These are phyloP conservation scores for Amphiduros pacificus DNA, from an alignment of 2,888 invertebrate species.

Conservation along the genomic window DNA sequence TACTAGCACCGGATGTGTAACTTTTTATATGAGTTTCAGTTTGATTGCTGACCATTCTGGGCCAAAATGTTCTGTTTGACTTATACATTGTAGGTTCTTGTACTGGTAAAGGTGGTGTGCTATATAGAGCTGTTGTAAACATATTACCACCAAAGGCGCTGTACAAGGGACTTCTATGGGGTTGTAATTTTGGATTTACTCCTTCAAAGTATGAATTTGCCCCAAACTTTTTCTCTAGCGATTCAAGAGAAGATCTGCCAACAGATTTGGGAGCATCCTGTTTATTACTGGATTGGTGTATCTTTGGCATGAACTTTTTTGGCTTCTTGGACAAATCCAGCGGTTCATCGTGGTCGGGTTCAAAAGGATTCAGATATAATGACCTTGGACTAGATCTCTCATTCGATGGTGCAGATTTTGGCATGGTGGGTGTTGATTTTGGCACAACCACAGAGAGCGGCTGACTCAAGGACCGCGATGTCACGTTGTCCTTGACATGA, in stretches of 20 bases:
- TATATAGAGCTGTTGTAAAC: slow-evolving; percentile 28
- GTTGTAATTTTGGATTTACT: slow-evolving; percentile 1
- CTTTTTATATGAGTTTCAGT: neutral
- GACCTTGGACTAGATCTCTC: neutral
- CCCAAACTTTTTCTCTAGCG: slow-evolving; percentile 31
- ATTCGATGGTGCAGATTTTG: neutral
- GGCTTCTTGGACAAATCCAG: slow-evolving; percentile 28
- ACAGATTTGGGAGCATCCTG: neutral
- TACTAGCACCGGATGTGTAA: neutral
- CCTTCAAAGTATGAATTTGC: slow-evolving; percentile 26
- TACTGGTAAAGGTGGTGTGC: slow-evolving; percentile 13
- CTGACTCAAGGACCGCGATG: no score
- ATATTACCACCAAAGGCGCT: slow-evolving; percentile 25
- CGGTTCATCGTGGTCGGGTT: slow-evolving; percentile 17
- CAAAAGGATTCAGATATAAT: slow-evolving; percentile 1
- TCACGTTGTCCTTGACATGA: no score
- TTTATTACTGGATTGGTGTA: neutral
- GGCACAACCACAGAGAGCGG: slow-evolving; percentile 3
- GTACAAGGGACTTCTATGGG: slow-evolving; percentile 14
- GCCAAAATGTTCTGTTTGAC: slow-evolving; percentile 5
- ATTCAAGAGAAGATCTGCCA: slow-evolving; percentile 23
- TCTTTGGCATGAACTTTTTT: neutral
- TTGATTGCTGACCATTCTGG: neutral
- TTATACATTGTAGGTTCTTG: slow-evolving; percentile 1
- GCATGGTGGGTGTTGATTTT: neutral